These are phyloP conservation scores for Stramonita haemastoma DNA, from an alignment of 2,888 invertebrate genomes.

Conservation along the genomic window DNA sequence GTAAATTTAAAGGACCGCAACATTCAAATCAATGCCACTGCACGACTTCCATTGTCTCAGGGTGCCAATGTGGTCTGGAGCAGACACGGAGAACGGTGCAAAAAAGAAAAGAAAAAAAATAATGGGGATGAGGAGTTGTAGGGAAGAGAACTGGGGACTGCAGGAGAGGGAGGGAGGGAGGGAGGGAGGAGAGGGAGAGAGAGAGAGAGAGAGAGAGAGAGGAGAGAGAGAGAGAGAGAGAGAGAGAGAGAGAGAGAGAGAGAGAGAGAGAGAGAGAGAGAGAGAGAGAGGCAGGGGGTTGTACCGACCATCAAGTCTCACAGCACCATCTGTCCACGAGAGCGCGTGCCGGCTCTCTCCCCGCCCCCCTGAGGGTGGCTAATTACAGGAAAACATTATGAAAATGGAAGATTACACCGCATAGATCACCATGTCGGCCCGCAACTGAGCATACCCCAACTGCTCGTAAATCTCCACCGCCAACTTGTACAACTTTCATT, in stretches of 20 bases:
- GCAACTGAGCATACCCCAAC: background rate
- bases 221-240: background rate
- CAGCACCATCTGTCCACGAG: constrained; percentile 27
- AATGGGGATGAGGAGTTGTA: background rate
- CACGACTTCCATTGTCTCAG: background rate
- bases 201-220: background rate
- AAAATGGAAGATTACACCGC: constrained; percentile 43
- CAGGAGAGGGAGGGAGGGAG: background rate
- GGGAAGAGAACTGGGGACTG: background rate
- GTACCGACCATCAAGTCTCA: background rate
- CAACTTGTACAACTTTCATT: constrained; percentile 39
- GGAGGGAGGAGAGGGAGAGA: no score
- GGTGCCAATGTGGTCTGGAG: background rate
- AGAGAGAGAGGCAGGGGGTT: background rate
- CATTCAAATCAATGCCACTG: background rate
- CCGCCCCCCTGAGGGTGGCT: background rate
- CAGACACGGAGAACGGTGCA: background rate
- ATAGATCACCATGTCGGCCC: constrained; percentile 31
- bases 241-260: background rate
- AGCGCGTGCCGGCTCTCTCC: background rate
- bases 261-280: background rate
- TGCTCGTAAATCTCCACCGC: constrained; percentile 34
- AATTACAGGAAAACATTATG: constrained; percentile 42
- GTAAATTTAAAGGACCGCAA: background rate
- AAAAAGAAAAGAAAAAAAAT: background rate